Conservation (phyloP, 2,888 invertebrate species). For the Melipona bicolor region DNA sequence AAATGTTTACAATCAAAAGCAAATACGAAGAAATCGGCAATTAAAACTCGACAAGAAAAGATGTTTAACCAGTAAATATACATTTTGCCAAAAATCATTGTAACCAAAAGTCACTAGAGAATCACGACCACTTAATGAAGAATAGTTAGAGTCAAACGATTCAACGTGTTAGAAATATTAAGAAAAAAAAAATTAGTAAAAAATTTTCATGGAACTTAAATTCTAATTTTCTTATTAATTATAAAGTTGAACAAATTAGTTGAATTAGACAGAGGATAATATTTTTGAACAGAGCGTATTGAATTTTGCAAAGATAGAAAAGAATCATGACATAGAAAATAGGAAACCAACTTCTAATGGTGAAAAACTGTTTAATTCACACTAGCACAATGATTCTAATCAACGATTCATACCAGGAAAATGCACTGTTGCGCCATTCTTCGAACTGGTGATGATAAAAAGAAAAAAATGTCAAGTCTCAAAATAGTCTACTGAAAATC, state of each 20-base stretch:
- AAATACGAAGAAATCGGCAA: neutral
- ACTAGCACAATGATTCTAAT: neutral
- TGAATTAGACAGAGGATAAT: neutral
- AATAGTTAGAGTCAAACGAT: too few species aligned
- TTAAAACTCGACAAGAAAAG: conserved; percentile 33
- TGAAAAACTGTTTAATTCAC: neutral
- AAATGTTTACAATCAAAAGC: too few species aligned
- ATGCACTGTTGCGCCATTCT: neutral
- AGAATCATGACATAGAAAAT: neutral
- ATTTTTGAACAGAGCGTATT: too few species aligned
- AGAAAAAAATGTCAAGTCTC: too few species aligned
- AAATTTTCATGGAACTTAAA: neutral
- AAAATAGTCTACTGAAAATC: too few species aligned
- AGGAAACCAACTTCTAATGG: neutral
- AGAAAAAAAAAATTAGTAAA: neutral
- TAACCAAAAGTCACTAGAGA: neutral
- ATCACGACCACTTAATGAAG: too few species aligned
- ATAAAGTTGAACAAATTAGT: neutral
- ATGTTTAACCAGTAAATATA: conserved; percentile 38
- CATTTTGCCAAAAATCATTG: neutral
- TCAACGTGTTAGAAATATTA: too few species aligned
- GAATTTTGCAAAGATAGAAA: too few species aligned
- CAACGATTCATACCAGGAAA: neutral
- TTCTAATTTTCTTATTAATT: neutral
- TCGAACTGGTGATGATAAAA: neutral